Percentiles rank a stretch among this genome's conserved stretches.
phyloP scores from a whole-genome alignment of 2,888 invertebrate genomes.

The Gymnocheta viridis region DNA sequence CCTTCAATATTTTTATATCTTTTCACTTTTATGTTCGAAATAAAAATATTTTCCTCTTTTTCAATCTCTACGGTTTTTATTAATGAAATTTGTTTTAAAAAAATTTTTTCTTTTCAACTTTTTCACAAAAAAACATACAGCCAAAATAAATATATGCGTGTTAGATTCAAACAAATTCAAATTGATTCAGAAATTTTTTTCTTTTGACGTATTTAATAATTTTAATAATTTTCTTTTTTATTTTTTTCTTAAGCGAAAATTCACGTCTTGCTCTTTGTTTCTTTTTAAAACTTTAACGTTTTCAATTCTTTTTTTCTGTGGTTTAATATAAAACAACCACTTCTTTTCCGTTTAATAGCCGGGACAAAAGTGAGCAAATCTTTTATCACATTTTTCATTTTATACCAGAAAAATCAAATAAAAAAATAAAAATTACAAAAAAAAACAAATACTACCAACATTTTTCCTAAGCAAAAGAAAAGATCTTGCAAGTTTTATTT shows the following conservation, averaged over 20 bases:
- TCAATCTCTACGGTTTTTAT: constrained; percentile 50
- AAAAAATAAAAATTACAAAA: constrained; percentile 13
- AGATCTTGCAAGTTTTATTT: constrained; percentile 36
- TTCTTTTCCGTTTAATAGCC: constrained; percentile 77
- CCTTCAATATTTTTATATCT: constrained; percentile 33
- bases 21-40: constrained; percentile 49
- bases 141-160: constrained; percentile 30
- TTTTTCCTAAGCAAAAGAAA: constrained; percentile 39
- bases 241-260: constrained; percentile 30
- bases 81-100: constrained; percentile 39
- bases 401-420: constrained; percentile 50
- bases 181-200: constrained; percentile 52
- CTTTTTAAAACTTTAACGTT: constrained; percentile 22
- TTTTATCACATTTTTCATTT: constrained; percentile 64
- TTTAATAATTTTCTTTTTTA: constrained; percentile 3
- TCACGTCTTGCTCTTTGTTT: constrained; percentile 60
- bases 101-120: not conserved
- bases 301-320: constrained; percentile 28
- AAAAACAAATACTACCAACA: not conserved
- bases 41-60: constrained; percentile 53
- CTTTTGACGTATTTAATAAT: constrained; percentile 40
- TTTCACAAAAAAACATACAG: not conserved
- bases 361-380: constrained; percentile 80
- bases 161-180: constrained; percentile 8
- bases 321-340: constrained; percentile 63